These are phyloP conservation scores for Ophion ellenae DNA, from an alignment of 2,888 invertebrate genomes.

Conservation along the genomic window DNA sequence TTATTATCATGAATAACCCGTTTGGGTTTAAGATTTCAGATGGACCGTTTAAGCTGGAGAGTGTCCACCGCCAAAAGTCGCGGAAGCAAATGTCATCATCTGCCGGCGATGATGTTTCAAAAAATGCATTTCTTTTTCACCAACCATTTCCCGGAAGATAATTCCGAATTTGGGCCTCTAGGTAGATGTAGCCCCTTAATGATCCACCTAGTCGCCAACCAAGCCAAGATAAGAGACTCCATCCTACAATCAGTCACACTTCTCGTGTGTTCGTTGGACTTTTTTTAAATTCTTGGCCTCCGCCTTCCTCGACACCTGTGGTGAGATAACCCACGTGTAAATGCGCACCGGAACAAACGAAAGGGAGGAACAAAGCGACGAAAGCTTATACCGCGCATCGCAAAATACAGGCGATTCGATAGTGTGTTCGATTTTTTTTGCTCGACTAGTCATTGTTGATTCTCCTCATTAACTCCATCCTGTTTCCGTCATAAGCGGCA, in stretches of 20 bases:
- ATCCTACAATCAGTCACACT: conserved; percentile 54
- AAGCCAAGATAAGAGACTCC: conserved; percentile 5
- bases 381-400: neutral
- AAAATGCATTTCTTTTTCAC: too few species aligned
- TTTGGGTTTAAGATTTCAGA: too few species aligned
- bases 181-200: too few species aligned
- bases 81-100: too few species aligned
- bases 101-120: too few species aligned
- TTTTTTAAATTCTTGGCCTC: neutral
- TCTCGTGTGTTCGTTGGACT: conserved; percentile 23
- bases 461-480: conserved; percentile 35
- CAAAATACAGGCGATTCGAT: conserved; percentile 2
- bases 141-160: too few species aligned
- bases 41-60: too few species aligned
- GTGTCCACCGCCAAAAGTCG: too few species aligned
- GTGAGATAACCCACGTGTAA: conserved; percentile 48
- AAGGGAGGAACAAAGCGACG: conserved; percentile 35
- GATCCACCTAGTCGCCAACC: too few species aligned
- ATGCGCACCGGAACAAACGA: conserved; percentile 37
- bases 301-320: conserved; percentile 46
- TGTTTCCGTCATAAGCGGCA: conserved; percentile 39
- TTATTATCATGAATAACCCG: too few species aligned
- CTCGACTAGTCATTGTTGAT: conserved; percentile 48
- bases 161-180: too few species aligned
- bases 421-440: conserved; percentile 15